These are phyloP conservation scores for Notamacropus eugenii DNA, from an alignment of 2,797 vertebrate genomes.

Conservation along the genomic window DNA sequence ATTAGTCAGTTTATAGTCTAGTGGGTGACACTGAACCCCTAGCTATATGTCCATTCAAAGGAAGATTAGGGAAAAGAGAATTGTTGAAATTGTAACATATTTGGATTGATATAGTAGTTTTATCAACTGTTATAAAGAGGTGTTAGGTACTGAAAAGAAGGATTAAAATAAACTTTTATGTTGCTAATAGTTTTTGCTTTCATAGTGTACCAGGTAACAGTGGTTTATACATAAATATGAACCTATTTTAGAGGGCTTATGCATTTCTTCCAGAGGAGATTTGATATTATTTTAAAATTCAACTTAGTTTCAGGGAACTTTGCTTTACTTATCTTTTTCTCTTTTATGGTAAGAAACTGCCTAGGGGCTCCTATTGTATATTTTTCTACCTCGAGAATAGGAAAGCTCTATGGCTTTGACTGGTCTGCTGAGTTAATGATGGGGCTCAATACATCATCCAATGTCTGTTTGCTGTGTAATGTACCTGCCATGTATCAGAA, in stretches of 20 bases:
- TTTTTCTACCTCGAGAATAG: neutral
- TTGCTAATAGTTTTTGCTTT: neutral
- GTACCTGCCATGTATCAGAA: neutral
- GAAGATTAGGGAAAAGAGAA: neutral
- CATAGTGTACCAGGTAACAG: neutral
- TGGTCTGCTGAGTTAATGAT: neutral
- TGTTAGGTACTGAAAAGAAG: neutral
- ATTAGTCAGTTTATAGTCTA: neutral
- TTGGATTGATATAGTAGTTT: neutral
- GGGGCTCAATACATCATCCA: neutral
- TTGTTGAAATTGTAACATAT: neutral
- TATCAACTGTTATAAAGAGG: neutral
- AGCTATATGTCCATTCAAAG: neutral
- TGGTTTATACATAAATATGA: neutral
- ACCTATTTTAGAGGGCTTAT: neutral
- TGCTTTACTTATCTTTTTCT: neutral
- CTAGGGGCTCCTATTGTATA: neutral
- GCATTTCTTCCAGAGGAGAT: neutral
- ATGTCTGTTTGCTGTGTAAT: neutral
- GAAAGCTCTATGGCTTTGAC: neutral
- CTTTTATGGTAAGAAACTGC: neutral
- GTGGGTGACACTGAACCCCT: neutral
- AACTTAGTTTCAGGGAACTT: neutral
- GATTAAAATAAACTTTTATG: neutral
- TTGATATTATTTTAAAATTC: slow-evolving; percentile 4